Base-by-base conservation (phyloP, 2,113 vertebrate species). In the Eleginops maclovinus region DNA sequence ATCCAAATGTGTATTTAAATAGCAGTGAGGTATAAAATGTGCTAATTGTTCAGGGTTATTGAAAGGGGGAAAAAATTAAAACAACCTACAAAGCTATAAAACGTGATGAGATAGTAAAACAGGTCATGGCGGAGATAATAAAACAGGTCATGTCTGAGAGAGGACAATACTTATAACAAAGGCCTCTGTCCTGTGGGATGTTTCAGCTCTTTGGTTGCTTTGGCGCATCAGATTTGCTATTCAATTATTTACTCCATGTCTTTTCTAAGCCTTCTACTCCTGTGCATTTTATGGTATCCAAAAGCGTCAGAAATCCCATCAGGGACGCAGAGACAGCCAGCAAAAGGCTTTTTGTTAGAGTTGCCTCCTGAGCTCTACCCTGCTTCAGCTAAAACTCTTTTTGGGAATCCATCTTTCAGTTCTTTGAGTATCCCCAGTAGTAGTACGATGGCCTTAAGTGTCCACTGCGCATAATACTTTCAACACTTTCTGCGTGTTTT, bases 241-340 rank as follows among this genome's bases (percentile, higher is more conserved):
- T 93, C 63, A 89, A 92, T 94, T 82, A 92, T 86, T 85, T 82
- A 93, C 74, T 88, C 76, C 80, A 79, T 83, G 82, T 71, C 81
- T 10, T 7, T 8, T 40, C 5, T 77, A 50, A 85, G 40, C 41
- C n/a, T 75, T 51, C 43, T 75, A 77, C 73, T 86, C 28, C 44
- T 56, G 46, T 75, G 76, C 51, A 67, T 47, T 86, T 79, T 62
- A 60, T 46, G 40, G 66, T 64, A 62, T 81, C 54, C 50, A 50
- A 71, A 83, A 70, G 77, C 87, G 75, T 88, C 83, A 78, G 77
- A 77, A 85, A 85, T 88, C 81, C 87, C 81, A 84, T 90, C 70
- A 85, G 81, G 75, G 73, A 44, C 51, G 58, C 67, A 81, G 75
- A 74, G 72, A 56, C 47, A 64, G 75, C 41, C 46, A 77, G 49